Evolutionary conservation across 1,140 invertebrate species (phyloP).

Genomic region (Lucilia cuprina): DNA sequence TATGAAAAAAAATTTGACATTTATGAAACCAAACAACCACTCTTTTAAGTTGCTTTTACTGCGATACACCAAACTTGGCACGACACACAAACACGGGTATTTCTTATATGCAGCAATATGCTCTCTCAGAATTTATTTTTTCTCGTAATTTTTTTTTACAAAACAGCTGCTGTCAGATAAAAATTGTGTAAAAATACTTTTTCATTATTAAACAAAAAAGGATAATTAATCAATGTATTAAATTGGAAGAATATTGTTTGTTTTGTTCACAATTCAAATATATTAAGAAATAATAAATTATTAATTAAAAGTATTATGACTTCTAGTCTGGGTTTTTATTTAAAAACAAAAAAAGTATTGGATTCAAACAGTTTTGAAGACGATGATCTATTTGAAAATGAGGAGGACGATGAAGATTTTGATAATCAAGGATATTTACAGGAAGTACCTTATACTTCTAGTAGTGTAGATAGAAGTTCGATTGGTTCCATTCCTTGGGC

Average conservation of each 20-base stretch:
- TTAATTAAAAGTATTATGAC: conserved; percentile 5
- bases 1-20: too few species aligned
- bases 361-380: conserved; percentile 24
- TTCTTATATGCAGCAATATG: too few species aligned
- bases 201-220: too few species aligned
- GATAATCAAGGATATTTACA: conserved; percentile 48
- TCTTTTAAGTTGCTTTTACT: not conserved
- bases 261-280: too few species aligned
- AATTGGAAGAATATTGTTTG: too few species aligned
- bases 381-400: conserved; percentile 40
- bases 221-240: too few species aligned
- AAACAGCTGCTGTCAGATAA: not conserved
- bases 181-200: too few species aligned
- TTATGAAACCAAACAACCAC: too few species aligned
- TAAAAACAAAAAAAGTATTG: conserved; percentile 13
- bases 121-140: too few species aligned
- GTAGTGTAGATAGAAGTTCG: conserved; percentile 58
- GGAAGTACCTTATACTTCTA: conserved; percentile 58
- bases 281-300: not conserved
- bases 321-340: not conserved
- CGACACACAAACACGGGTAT: not conserved
- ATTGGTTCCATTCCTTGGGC: conserved; percentile 61
- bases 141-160: too few species aligned
- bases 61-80: not conserved
- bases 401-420: conserved; percentile 50